These are phyloP conservation scores for Petrolisthes manimaculis DNA, from an alignment of 2,888 invertebrate species.

Conservation along the genomic window DNA sequence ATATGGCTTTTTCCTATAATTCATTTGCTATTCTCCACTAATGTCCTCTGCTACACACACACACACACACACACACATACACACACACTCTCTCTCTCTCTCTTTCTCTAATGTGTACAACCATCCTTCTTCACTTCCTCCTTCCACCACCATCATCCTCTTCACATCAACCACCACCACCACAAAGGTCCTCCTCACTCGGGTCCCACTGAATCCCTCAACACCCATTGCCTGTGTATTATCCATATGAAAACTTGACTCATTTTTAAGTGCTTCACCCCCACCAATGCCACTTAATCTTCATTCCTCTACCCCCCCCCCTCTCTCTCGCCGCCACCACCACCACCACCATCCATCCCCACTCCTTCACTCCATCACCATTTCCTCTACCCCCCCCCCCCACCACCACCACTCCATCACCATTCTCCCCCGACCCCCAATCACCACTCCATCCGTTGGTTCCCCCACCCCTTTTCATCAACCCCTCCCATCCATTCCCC, in stretches of 20 bases:
- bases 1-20: background rate
- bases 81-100: slow-evolving; percentile 14
- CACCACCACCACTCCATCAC: background rate
- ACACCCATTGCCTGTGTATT: slow-evolving; percentile 32
- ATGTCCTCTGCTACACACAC: background rate
- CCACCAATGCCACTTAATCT: background rate
- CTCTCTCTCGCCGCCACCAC: background rate
- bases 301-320: background rate
- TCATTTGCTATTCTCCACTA: background rate
- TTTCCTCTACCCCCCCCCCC: background rate
- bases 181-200: background rate
- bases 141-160: background rate
- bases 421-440: background rate
- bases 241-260: slow-evolving; percentile 28
- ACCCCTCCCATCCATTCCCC: background rate
- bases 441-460: background rate
- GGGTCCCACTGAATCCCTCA: background rate
- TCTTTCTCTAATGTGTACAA: background rate
- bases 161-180: background rate
- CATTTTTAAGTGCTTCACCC: slow-evolving; percentile 16
- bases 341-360: background rate
- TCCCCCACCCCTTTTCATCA: background rate
- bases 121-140: background rate
- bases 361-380: background rate
- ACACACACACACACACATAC: background rate